Evolutionary conservation across 1,140 invertebrate species (phyloP), one percentile per base, ranked within the genome.

Genomic region (Drosophila rhopaloa): DNA sequence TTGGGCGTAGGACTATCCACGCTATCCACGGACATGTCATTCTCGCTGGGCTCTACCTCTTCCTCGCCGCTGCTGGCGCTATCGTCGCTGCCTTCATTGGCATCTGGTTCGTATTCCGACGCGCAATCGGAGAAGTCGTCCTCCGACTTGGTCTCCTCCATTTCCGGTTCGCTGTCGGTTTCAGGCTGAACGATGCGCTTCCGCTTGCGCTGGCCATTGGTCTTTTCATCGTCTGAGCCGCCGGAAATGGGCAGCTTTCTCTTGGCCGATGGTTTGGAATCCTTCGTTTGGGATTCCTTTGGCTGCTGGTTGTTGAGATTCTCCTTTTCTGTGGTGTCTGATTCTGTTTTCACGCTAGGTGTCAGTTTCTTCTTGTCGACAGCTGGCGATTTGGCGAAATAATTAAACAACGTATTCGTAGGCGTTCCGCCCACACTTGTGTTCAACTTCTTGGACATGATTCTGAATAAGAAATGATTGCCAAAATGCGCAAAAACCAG

Each of bases 371-470:
- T 79, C 53, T 91, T 86, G 62, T 88, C 83, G 6, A 93, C 83
- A 4, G 93, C 93, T 13, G 94, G 94, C 4, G 94, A 94, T 90
- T 94, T 94, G 11, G 91, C 65, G 70, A 94, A 94, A 78, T 94
- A 94, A 79, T 94, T 94, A 46, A 94, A 94, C n/a, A 94, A 73
- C 0, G 94, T 94, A 80, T 94, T 94, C n/a, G 66, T 74, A 44
- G 80, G 67, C 60, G 92, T 72, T 50, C 81, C 77, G 19, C 81
- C 73, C 14, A 53, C 77, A 56, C 85, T 91, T 2, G 74, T 88
- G 56, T 91, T 91, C 1, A 91, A 55, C 50, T 90, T 91, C 54
- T 88, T 91, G 0, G 90, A 91, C 90, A 91, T 91, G 51, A 27
- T 74, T 41, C 0, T 16, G 46, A 27, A 1, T 16, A 24, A 16